These are phyloP conservation scores for Lycocerus yunnanus DNA, from an alignment of 2,888 invertebrate genomes.

Conservation along the genomic window DNA sequence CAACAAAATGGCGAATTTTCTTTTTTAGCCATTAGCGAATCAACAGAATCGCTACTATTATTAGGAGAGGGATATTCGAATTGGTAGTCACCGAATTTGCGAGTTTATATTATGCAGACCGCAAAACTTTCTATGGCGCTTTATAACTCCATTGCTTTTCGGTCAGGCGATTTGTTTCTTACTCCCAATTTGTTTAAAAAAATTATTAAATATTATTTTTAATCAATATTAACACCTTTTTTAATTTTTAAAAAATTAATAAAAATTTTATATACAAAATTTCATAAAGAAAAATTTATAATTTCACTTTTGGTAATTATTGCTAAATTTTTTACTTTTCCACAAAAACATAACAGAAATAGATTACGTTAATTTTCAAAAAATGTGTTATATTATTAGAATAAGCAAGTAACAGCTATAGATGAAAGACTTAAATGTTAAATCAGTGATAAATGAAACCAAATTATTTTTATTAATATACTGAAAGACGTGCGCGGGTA, in stretches of 20 bases:
- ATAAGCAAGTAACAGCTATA: background rate
- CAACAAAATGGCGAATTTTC: slow-evolving; percentile 45
- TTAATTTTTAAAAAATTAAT: background rate
- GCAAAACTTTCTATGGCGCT: slow-evolving; percentile 17
- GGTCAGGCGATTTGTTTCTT: background rate
- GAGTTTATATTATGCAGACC: slow-evolving; percentile 9
- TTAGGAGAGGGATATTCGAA: slow-evolving; percentile 25
- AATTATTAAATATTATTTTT: background rate
- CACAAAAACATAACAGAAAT: too few species aligned
- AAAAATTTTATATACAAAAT: background rate
- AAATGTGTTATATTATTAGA: background rate
- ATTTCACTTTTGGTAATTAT: too few species aligned
- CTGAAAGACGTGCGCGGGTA: background rate
- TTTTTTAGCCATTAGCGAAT: slow-evolving; percentile 45
- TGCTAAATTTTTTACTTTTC: too few species aligned
- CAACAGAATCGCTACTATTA: slow-evolving; percentile 35
- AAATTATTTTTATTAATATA: background rate
- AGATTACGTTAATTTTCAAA: background rate
- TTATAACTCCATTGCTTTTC: background rate
- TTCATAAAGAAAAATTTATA: too few species aligned
- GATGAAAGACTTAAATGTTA: background rate
- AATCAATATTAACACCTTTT: background rate
- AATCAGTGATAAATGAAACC: background rate
- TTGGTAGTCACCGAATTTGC: slow-evolving; percentile 18
- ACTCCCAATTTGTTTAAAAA: background rate